Evolutionary conservation across 2,113 vertebrate genomes (phyloP), one percentile per base, ranked within the genome.

Genomic region (Microtus richardsoni): DNA sequence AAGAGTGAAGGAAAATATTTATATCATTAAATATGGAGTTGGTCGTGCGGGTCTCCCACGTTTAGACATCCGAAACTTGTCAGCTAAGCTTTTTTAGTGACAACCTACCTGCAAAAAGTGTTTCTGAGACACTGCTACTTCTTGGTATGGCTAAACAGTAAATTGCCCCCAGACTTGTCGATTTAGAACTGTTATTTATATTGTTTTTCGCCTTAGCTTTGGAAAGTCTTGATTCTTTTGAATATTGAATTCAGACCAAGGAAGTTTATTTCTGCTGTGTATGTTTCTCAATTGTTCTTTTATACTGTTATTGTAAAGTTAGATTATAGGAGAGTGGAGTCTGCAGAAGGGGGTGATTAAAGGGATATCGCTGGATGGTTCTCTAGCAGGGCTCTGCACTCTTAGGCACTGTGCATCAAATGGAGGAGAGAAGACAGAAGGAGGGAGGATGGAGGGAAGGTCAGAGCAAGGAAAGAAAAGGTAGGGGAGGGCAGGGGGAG

Each of bases 21-120:
- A 52, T 21, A 54, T 70, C 30, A 47, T 94, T 88, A 91, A 96
- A 94, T 86, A 60, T 58, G 93, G 87, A 94, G 22, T 93, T 73
- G 79, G 41, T 54, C 79, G 54, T 36, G 91, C 62, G 49, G 80
- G 49, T 70, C 2, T 74, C 44, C 89, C 70, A 73, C 33, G 91
- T 75, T 91, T 94, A 94, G 91, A 93, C n/a, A 70, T 86, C 94
- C 94, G 70, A 96, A 87, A 75, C 68, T 4, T 80, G 44, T 91
- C 75, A 88, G 47, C 30, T 80, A 80, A 84, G 73, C 58, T 80
- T 64, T 74, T 58, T 78, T 64, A 90, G n/a, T 26, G 44, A 16
- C 12, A 11, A 9, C 58, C 24, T 92, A 4, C 82, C 79, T 80
- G 16, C 36, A 87, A 75, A 75, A 33, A 54, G 24, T 88, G 16